Evolutionary conservation across 2,888 invertebrate genomes (phyloP), one percentile per base, ranked within the genome.

Genomic region (Drosophila barbarae): DNA sequence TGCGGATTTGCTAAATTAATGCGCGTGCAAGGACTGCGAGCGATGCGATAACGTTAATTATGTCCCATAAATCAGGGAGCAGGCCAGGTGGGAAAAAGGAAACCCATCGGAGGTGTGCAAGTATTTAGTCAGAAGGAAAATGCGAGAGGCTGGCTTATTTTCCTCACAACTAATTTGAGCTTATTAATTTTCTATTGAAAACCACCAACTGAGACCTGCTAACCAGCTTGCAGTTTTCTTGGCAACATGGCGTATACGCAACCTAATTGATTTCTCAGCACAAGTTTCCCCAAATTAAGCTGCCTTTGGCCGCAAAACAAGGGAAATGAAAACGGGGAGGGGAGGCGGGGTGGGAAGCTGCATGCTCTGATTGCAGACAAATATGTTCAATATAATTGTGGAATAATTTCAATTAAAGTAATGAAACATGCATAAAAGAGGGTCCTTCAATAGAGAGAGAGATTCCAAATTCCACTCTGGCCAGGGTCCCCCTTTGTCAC

Each of bases 381-480:
- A 81, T 74, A 81, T 76, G 78, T 65, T 67, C 69, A 66, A 56
- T 70, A 69, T 71, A 68, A 70, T 77, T 72, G 69, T 56, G 71
- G 60, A 74, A 81, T 74, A 67, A 74, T 81, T 84, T 70, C 79
- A 73, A 84, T 78, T 78, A 76, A 70, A 81, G 50, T 78, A 76
- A 81, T 75, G 72, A 80, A 73, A 57, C 77, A 69, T 83, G 70
- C 54, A 54, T 69, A 38, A 35, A 47, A 30, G 9, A 35, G 46
- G 61, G 46, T 44, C 36, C 44, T 59, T 32, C 58, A 38, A 26
- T 36, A 32, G n/a, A 34, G 55, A 26, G 30, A 32, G n/a, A 34
- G 55, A 47, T 41, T 41, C 61, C 47, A 10, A 41, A 21, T 26
- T 60, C 26, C 35, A 28, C n/a, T n/a, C 23, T 23, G 10, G 5